These are phyloP conservation scores for Liopterus haemorrhoidalis DNA, from an alignment of 2,888 invertebrate genomes.

Conservation along the genomic window DNA sequence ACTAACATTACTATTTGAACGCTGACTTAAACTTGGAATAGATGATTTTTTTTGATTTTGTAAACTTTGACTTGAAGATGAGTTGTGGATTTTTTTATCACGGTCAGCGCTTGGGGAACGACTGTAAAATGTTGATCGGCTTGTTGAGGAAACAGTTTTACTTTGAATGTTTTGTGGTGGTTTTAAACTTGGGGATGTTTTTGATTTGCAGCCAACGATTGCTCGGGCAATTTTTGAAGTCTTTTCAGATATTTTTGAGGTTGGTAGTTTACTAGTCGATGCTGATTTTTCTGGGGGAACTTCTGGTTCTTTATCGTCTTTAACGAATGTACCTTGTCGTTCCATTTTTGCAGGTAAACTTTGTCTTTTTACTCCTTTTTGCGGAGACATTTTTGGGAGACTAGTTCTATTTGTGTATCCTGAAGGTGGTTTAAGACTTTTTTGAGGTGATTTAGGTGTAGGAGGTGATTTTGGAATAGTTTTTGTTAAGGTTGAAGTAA, in stretches of 20 bases:
- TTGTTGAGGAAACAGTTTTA: constrained; percentile 23
- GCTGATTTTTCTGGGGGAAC: constrained; percentile 31
- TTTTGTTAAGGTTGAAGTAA: constrained; percentile 35
- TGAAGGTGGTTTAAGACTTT: constrained; percentile 11
- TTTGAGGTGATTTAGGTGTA: constrained; percentile 1
- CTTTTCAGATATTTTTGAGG: constrained; percentile 36
- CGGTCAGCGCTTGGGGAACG: constrained; percentile 45
- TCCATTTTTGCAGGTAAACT: constrained; percentile 52
- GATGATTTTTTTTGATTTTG: constrained; percentile 41
- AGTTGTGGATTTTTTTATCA: constrained; percentile 50
- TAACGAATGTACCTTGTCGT: constrained; percentile 87
- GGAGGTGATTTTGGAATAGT: constrained; percentile 1
- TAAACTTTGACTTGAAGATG: constrained; percentile 53
- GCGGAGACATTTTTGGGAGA: constrained; percentile 4
- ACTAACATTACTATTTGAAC: constrained; percentile 58
- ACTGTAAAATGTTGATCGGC: constrained; percentile 35
- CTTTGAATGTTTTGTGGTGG: constrained; percentile 11
- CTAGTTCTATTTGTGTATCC: constrained; percentile 15
- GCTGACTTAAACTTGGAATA: constrained; percentile 37
- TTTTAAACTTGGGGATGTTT: constrained; percentile 20
- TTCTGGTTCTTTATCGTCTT: constrained; percentile 63
- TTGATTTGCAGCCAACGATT: constrained; percentile 32
- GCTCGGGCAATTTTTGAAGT: constrained; percentile 38
- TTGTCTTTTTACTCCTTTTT: constrained; percentile 17
- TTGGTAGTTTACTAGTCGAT: constrained; percentile 37